A percentile compares a stretch with the other conserved stretches of the same genome.
phyloP scores from a whole-genome alignment of 2,888 invertebrate genomes.

The Andrena marginata region DNA sequence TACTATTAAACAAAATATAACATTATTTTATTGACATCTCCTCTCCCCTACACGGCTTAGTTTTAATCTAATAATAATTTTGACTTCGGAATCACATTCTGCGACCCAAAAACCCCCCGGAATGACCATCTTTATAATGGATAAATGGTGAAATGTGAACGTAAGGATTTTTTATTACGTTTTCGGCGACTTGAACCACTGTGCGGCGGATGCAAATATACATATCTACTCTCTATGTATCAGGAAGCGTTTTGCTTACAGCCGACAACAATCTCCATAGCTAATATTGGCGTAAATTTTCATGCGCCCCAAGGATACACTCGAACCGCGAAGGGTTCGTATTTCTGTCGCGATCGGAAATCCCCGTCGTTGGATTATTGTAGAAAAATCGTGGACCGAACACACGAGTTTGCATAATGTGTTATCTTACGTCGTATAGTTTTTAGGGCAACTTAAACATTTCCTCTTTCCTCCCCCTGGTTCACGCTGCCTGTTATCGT shows the following conservation, averaged over 20 bases:
- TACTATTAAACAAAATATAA: too few species aligned
- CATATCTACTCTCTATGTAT: neutral
- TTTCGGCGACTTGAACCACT: too few species aligned
- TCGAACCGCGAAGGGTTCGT: constrained; percentile 25
- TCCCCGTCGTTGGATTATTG: neutral
- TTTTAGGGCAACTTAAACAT: neutral
- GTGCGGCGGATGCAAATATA: too few species aligned
- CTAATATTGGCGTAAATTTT: constrained; percentile 27
- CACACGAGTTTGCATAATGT: constrained; percentile 1
- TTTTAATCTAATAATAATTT: too few species aligned
- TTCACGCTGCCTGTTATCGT: neutral
- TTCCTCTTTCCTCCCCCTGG: neutral
- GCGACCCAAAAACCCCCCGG: too few species aligned
- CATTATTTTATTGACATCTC: too few species aligned
- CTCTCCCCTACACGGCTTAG: too few species aligned
- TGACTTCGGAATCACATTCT: too few species aligned
- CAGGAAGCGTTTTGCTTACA: constrained; percentile 9
- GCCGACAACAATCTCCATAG: constrained; percentile 24
- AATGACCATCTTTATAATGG: too few species aligned
- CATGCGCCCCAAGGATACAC: neutral
- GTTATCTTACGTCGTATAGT: neutral
- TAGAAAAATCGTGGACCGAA: neutral
- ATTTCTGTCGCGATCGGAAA: constrained; percentile 3
- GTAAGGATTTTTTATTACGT: too few species aligned
- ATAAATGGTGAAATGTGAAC: too few species aligned